Evolutionary conservation across 2,797 vertebrate genomes (phyloP), one percentile per base, ranked within the genome.

Genomic region (Propithecus deckenii): DNA sequence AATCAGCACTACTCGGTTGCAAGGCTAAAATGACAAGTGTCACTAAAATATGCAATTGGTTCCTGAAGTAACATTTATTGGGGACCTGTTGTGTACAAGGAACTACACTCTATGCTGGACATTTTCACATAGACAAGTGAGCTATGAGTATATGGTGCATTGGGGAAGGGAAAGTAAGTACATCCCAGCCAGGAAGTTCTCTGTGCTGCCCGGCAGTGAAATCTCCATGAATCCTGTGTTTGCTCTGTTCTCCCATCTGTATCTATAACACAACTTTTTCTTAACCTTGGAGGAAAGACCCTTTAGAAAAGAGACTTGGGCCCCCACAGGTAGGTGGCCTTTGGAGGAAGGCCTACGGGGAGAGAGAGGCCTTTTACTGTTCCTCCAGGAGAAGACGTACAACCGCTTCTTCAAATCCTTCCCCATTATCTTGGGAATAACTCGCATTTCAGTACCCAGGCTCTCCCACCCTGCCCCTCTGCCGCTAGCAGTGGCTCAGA

Each of bases 21-120:
- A 14, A 89, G 15, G 87, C 72, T 83, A 52, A 89, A 97, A 67
- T 67, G 50, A 7, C n/a, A 50, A 43, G 22, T 61, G 28, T 43
- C 13, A 10, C 30, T 25, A 18, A 65, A 86, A 85, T 75, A 25
- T 25, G 7, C 55, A 41, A 25, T 55, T 35, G 61, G 15, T 94
- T 91, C 28, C 38, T 84, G 79, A 57, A 32, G 43, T 65, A 50
- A 28, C 11, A 6, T 86, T 59, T 81, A 61, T 55, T 55, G 48
- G 65, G 32, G 20, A n/a, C 48, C 38, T 69, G 25, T 22, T 46
- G 0, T 87, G 14, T n/a, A 28, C 2, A 43, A 84, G 20, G 43
- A 89, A 17, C 11, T 65, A 6, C 2, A 48, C 7, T 65, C 8
- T 22, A 0, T 35, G 4, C 48, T 81, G 61, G 5, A 4, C 43